A percentile compares a stretch with the other conserved stretches of the same genome.
Conservation (phyloP, 2,113 vertebrate genomes). For the Pomatorhinus ruficollis region DNA sequence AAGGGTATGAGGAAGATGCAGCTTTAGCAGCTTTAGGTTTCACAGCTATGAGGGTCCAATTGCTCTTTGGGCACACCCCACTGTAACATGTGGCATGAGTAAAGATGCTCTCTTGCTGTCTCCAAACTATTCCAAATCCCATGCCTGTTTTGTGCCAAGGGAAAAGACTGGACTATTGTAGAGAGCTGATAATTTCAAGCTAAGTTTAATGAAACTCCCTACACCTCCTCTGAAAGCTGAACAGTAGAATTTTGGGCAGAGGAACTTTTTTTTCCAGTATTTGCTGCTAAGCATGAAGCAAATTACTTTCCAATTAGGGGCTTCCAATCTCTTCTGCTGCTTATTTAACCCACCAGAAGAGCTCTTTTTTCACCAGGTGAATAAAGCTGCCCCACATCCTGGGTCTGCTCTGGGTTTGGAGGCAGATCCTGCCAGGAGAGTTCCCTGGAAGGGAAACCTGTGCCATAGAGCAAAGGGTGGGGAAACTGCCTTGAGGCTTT, state of each 20-base stretch:
- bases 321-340: not conserved
- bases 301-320: not conserved
- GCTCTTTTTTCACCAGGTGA: not conserved
- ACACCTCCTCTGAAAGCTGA: not conserved
- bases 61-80: not conserved
- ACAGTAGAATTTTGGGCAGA: not conserved
- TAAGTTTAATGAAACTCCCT: not conserved
- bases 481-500: not conserved
- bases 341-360: not conserved
- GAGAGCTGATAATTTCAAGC: not conserved
- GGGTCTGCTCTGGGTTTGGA: not conserved
- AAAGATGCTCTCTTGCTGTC: not conserved
- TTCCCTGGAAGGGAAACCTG: not conserved
- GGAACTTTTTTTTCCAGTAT: not conserved
- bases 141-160: not conserved
- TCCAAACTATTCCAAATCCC: not conserved
- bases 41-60: not conserved
- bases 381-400: not conserved
- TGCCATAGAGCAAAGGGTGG: not conserved
- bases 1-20: not conserved
- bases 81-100: fast-evolving
- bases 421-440: not conserved
- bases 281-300: not conserved
- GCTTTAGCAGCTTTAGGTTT: not conserved
- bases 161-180: not conserved